Evolutionary conservation across 2,888 invertebrate genomes (phyloP).

Genomic region (Chelonus formosanus): DNA sequence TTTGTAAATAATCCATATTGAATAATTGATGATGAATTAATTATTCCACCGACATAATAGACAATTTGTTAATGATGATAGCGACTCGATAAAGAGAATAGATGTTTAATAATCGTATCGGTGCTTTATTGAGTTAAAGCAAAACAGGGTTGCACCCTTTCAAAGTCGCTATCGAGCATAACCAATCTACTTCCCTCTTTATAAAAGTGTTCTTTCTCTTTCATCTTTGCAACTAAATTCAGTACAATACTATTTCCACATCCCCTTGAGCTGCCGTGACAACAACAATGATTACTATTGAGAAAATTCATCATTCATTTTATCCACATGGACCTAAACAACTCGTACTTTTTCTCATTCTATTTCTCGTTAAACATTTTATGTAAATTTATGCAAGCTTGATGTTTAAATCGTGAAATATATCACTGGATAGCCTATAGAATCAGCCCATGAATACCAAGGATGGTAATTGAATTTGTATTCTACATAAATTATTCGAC

Average conservation of each 20-base stretch:
- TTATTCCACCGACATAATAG: slow-evolving; percentile 26
- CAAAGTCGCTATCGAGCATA: slow-evolving; percentile 26
- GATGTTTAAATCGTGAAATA: slow-evolving; percentile 13
- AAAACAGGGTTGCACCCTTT: slow-evolving; percentile 30
- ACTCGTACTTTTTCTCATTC: slow-evolving; percentile 4
- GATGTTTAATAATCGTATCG: slow-evolving; percentile 44
- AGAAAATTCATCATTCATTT: slow-evolving; percentile 31
- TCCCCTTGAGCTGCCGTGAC: slow-evolving; percentile 44
- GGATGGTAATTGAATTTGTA: too few species aligned
- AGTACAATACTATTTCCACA: slow-evolving; percentile 41
- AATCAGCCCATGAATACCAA: slow-evolving; percentile 15
- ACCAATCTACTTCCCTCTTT: slow-evolving; percentile 18
- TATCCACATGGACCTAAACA: slow-evolving; percentile 4
- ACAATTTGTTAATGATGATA: slow-evolving; percentile 30
- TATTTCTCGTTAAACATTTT: slow-evolving; percentile 17
- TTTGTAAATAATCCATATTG: too few species aligned
- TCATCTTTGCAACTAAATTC: slow-evolving; percentile 33
- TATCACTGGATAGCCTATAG: background rate
- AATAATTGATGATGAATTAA: slow-evolving; percentile 11
- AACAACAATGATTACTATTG: slow-evolving; percentile 28
- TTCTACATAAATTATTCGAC: too few species aligned
- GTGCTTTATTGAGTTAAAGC: slow-evolving; percentile 43
- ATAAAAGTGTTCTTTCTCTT: slow-evolving; percentile 15
- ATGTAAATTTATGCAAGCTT: slow-evolving; percentile 24
- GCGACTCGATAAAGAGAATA: slow-evolving; percentile 40